Base-by-base conservation (phyloP, 2,113 vertebrate species). In the Grantiella picta region DNA sequence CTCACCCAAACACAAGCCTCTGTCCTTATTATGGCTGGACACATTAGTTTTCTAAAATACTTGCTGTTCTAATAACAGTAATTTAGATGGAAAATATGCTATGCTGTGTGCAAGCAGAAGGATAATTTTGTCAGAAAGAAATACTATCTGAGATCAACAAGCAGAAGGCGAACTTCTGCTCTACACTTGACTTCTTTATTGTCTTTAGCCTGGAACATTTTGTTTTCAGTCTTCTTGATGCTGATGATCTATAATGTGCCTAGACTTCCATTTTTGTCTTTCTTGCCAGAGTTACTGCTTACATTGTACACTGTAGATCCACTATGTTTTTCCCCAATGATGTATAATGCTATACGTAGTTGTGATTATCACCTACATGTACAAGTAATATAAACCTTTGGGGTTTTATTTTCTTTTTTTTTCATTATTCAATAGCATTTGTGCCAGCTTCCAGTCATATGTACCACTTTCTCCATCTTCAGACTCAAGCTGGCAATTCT, bases 401-500 rank as follows among this genome's bases (percentile, higher is more conserved):
- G 8, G 15, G 12, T 7, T 52, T 72, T 42, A 63, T 77, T 79
- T 63, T 9, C 8, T 19, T 13, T 52, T 90, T 31, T 25, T 35
- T 40, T 29, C 22, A 16, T 29, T 89, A 82, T 72, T 68, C 86
- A 94, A 80, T 84, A 96, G 44, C 78, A 82, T 96, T 97, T 95
- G 60, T 78, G 77, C 83, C 82, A 96, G 72, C 60, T 96, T 97
- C 89, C 94, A 96, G 93, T 97, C 72, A 79, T 90, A 92, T 42
- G 44, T 95, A 93, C 90, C 76, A 90, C 92, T 97, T 96, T 97
- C 75, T 94, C 71, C 57, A 93, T 88, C 97, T 98, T 98, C 94
- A 98, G 94, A 98, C 89, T 95, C 94, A 97, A 97, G 86, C 95
- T 96, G 96, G 96, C 95, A 97, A 98, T 98, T 98, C 97, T 97